Percentiles rank a stretch among this genome's conserved stretches.
phyloP scores from a whole-genome alignment of 2,113 vertebrate genomes.

The human region GRCh38 chr6:160533001-160533500 shows the following conservation, averaged over 20 bases:
- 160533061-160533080: not conserved
- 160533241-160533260: not conserved
- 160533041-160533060: not conserved
- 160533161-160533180: not conserved
- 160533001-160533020: not conserved
- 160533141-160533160: not conserved
- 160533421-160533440: rapidly evolving
- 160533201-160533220: rapidly evolving
- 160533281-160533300: not conserved
- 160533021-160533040: not conserved
- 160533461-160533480: rapidly evolving
- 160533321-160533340: not conserved
- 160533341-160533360: rapidly evolving
- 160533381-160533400: rapidly evolving
- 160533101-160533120: not conserved
- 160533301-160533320: not conserved
- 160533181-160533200: not conserved
- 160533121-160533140: not conserved
- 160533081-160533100: not conserved
- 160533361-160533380: not conserved
- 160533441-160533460: not conserved
- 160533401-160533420: not conserved
- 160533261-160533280: not conserved
- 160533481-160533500: rapidly evolving
- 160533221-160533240: not conserved